Base-by-base conservation (phyloP, 2,113 vertebrate genomes). In the Mohoua ochrocephala region DNA sequence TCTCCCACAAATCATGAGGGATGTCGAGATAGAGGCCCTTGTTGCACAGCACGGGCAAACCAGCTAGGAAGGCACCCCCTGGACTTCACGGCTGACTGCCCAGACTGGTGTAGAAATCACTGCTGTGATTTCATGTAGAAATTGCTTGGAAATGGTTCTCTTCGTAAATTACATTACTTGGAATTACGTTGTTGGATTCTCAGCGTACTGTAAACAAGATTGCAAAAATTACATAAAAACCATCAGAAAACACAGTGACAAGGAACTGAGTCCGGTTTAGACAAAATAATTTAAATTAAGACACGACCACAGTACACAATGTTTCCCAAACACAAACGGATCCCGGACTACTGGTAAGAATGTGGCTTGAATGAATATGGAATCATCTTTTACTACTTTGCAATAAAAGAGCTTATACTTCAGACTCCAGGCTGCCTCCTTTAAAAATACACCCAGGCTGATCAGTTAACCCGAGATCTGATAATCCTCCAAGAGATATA, bases 381-480 rank as follows among this genome's bases (percentile, higher is more conserved):
- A 81, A 33, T 63, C 15, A 77, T 84, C 75, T 90, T 95, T 59
- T 84, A 76, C 78, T 89, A 28, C 65, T 77, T 56, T 37, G 80
- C 82, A 91, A 64, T 87, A 75, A 77, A 87, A 91, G 88, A 93
- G 59, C 74, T 95, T 82, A 63, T 37, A 83, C 24, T 20, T 6
- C 92, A 95, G 92, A 81, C 92, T 95, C 91, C 84, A 81, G 80
- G 69, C 91, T 87, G 91, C 89, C 64, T 83, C 67, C 54, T 90
- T 94, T 95, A 96, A 96, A 97, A 95, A 93, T 95, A 94, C 65
- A 95, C 87, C 56, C 44, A 81, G 69, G 75, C 89, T 78, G 39
- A 84, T 42, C 74, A 44, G 68, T 76, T 82, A 79, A 81, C 87
- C 73, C 5, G 1, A 91, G 91, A 94, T 92, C 91, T 91, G 82